phyloP scores from a whole-genome alignment of 2,113 vertebrate genomes.

The Rallus limicola region DNA sequence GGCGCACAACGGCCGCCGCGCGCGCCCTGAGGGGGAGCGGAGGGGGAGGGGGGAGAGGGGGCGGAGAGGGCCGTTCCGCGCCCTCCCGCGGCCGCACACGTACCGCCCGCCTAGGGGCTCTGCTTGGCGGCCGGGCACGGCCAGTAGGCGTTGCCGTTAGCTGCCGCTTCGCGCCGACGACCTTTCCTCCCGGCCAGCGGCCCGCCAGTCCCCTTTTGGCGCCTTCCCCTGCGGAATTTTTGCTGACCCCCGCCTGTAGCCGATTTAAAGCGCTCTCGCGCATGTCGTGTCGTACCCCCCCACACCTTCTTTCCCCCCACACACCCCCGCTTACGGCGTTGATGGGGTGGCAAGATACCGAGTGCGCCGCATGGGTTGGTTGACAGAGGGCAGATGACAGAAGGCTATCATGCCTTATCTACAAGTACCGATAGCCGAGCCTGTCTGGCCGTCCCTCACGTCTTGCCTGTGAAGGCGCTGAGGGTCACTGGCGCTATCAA shows the following conservation, averaged over 20 bases:
- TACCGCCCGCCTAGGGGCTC: background rate
- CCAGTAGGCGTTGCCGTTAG: background rate
- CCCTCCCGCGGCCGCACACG: background rate
- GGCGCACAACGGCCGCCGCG: background rate
- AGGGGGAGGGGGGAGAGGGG: too few relatives aligned
- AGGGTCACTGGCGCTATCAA: background rate
- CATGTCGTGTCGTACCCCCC: too few relatives aligned
- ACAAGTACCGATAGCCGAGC: background rate
- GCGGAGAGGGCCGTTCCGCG: background rate
- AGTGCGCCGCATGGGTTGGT: background rate
- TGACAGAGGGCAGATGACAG: background rate
- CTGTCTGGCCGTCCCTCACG: background rate
- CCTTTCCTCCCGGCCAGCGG: background rate
- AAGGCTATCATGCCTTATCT: background rate
- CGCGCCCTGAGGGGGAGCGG: background rate
- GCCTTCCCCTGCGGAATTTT: background rate
- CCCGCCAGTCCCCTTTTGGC: fast-evolving
- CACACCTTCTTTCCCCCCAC: too few relatives aligned
- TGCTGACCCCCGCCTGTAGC: background rate
- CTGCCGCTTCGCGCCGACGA: background rate
- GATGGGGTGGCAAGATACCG: background rate
- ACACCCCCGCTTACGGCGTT: background rate
- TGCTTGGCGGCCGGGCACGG: background rate
- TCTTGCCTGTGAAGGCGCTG: background rate
- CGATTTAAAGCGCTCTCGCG: background rate